Conservation (phyloP, 1,140 invertebrate genomes). For the Brachionus calyciflorus region DNA sequence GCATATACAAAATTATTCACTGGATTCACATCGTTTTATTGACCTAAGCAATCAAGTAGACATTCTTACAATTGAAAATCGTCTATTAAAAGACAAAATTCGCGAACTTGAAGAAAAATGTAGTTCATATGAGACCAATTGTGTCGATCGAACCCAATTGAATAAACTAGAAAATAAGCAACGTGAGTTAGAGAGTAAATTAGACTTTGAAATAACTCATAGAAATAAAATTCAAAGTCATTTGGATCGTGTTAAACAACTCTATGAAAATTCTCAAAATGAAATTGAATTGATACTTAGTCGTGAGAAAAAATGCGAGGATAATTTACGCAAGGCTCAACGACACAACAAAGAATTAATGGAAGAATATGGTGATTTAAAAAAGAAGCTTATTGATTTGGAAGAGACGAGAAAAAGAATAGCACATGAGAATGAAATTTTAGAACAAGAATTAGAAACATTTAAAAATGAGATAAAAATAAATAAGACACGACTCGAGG, state of each 20-base stretch:
- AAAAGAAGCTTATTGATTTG: slow-evolving; percentile 15
- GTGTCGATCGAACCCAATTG: background rate
- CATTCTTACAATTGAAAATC: slow-evolving; percentile 14
- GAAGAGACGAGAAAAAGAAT: slow-evolving; percentile 19
- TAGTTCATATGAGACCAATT: background rate
- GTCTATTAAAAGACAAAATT: slow-evolving; percentile 11
- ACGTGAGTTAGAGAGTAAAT: background rate
- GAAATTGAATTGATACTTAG: slow-evolving; percentile 17
- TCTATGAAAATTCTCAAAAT: slow-evolving; percentile 27
- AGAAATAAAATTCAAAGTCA: slow-evolving; percentile 6
- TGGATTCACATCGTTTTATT: slow-evolving; percentile 1
- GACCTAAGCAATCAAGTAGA: slow-evolving; percentile 12
- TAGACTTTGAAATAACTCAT: slow-evolving; percentile 19
- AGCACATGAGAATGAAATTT: slow-evolving; percentile 12
- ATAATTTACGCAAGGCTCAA: slow-evolving; percentile 15
- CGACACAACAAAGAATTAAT: slow-evolving; percentile 15
- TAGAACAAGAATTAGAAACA: slow-evolving; percentile 1
- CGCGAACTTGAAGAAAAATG: slow-evolving; percentile 31
- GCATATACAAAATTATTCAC: slow-evolving; percentile 66
- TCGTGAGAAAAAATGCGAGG: slow-evolving; percentile 35
- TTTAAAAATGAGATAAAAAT: slow-evolving; percentile 19
- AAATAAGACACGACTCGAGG: background rate
- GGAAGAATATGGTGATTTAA: slow-evolving; percentile 11
- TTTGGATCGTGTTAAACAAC: slow-evolving; percentile 17
- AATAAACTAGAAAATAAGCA: slow-evolving; percentile 21